Evolutionary conservation across 2,797 vertebrate genomes (phyloP).

Genomic region (Microchirus variegatus): DNA sequence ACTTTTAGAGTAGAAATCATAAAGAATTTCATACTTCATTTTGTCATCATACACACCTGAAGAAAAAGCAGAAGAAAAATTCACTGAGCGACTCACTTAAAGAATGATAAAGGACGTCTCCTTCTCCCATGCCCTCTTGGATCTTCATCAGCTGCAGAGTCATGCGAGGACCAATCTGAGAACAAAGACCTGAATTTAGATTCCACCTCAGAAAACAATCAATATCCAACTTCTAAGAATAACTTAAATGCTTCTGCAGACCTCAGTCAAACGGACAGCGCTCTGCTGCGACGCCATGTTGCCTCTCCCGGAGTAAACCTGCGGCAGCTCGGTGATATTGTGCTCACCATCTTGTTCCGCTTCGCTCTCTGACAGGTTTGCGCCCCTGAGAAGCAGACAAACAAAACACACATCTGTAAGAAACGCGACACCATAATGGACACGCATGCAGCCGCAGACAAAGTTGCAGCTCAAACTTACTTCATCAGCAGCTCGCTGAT

Average conservation of each 20-base stretch:
- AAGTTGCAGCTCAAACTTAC: constrained; percentile 68
- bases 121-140: constrained; percentile 88
- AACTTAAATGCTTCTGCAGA: constrained; percentile 24
- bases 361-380: constrained; percentile 92
- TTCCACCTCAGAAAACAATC: background rate
- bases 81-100: constrained; percentile 76
- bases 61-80: background rate
- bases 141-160: constrained; percentile 90
- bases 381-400: constrained; percentile 76
- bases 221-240: accelerated
- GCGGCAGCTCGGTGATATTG: constrained; percentile 90
- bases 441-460: background rate
- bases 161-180: constrained; percentile 92
- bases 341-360: constrained; percentile 91
- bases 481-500: constrained; percentile 94
- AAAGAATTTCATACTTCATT: constrained; percentile 49
- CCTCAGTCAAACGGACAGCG: constrained; percentile 91
- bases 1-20: constrained; percentile 72
- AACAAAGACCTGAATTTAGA: constrained; percentile 4
- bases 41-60: constrained; percentile 66
- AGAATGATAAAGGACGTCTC: constrained; percentile 87
- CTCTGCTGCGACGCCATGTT: constrained; percentile 93
- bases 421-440: too few species aligned
- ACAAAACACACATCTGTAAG: background rate
- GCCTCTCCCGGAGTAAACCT: constrained; percentile 88